Base-by-base conservation (phyloP, 2,888 invertebrate species). In the Sylvicola cinctus region DNA sequence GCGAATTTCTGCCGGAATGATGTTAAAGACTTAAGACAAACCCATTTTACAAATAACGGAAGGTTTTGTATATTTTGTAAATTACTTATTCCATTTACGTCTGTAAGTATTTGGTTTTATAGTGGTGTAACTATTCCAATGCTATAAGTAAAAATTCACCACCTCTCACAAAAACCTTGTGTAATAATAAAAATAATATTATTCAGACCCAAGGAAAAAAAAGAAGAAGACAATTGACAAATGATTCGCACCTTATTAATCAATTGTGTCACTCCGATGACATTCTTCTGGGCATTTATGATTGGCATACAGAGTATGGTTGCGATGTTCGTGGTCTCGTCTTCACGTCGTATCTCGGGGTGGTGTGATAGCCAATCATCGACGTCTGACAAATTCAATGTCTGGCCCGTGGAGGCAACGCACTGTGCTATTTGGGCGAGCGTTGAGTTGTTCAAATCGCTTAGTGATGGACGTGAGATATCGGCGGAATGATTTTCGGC, bases 301-400 rank as follows among this genome's bases (percentile, higher is more conserved):
- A 91, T 88, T 4, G 90, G 88, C 79, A 90, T 85, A 48, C 87
- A 87, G 2, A 91, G 68, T 51, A 90, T 81, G 25, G 81, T 83
- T 38, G 71, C 68, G 25, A 76, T 77, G 36, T 68, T 66, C 34
- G 71, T 72, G 0, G 73, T 74, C 47, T 76, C 76, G 16, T 68
- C 69, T 5, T 61, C 58, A 48, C 50, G 47, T 14, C 46, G 47
- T 29, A 55, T 54, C 35, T 71, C 68, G 34, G 61, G 63, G 46
- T 72, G 68, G 38, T 70, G 73, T 42, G 69, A 70, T 38, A 78
- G 66, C 85, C 85, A 87, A 3, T 74, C 67, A 3, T 68, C 67
- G 7, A 87, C 84, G 54, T 91, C 83, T 3, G 80, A 78, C 48
- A 93, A 90, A 60, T 93, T 93, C 5, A 93, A 64, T 3, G 80